phyloP scores from a whole-genome alignment of 2,888 invertebrate genomes.

The Phalangium opilio region DNA sequence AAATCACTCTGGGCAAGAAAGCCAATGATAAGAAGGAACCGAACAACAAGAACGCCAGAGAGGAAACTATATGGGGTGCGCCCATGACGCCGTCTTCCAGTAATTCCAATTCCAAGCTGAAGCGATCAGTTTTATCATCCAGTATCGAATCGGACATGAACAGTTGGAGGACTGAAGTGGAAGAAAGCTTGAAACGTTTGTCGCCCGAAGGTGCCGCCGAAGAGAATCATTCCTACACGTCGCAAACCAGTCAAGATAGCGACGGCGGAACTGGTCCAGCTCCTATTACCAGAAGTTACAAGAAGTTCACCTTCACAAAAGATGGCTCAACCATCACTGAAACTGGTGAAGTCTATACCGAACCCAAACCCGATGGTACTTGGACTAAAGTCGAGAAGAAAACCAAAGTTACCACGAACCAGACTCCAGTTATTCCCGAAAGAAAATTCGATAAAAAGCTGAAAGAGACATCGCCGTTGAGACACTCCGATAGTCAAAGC shows the following conservation, averaged over 20 bases:
- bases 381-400: conserved; percentile 21
- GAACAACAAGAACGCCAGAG: not conserved
- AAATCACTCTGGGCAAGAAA: not conserved
- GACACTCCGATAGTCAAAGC: conserved; percentile 20
- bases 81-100: not conserved
- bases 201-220: conserved; percentile 7
- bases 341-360: conserved; percentile 20
- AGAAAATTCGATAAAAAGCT: conserved; percentile 1
- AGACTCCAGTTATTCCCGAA: not conserved
- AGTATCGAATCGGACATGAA: conserved; percentile 1
- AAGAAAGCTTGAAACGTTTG: conserved; percentile 14
- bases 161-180: conserved; percentile 9
- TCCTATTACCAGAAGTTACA: conserved; percentile 21
- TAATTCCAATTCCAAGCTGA: too few relatives aligned
- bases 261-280: conserved; percentile 11
- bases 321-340: conserved; percentile 23
- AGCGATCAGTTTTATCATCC: not conserved
- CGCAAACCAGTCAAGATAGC: conserved; percentile 7
- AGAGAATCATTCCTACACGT: conserved; percentile 8
- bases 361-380: conserved; percentile 19
- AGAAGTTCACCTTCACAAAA: conserved; percentile 23
- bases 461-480: conserved; percentile 10
- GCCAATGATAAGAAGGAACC: not conserved
- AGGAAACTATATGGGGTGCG: not conserved
- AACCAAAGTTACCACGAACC: conserved; percentile 17